phyloP scores from a whole-genome alignment of 2,113 vertebrate species.

The Pavo muticus region DNA sequence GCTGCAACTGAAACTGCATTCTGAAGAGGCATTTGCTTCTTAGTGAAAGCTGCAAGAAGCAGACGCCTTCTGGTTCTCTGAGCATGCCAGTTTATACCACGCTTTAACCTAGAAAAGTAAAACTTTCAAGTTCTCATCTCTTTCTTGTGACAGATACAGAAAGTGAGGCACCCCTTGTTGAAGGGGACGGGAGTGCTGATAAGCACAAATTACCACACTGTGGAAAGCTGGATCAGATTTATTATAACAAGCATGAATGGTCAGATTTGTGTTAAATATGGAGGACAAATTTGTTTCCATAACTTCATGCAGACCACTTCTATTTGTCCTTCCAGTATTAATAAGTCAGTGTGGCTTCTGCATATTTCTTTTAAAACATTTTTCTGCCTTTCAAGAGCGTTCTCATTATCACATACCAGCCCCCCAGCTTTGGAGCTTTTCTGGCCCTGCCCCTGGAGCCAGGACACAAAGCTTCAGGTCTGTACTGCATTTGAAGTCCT shows the following conservation, averaged over 20 bases:
- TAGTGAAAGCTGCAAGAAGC: slow-evolving; percentile 8
- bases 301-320: neutral
- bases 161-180: neutral
- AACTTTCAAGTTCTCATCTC: neutral
- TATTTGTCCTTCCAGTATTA: neutral
- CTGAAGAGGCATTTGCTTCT: slow-evolving; percentile 3
- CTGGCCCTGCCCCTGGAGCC: neutral
- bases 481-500: neutral
- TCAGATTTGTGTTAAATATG: neutral
- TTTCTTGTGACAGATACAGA: neutral
- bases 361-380: neutral
- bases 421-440: neutral
- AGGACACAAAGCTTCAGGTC: neutral
- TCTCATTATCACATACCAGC: neutral
- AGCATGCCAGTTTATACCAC: neutral
- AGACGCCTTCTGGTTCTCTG: slow-evolving; percentile 11
- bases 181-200: neutral
- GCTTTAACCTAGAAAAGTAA: neutral
- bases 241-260: neutral
- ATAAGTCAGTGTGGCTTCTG: neutral
- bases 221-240: neutral
- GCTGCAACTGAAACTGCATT: neutral
- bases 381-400: neutral
- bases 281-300: neutral
- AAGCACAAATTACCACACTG: neutral